These are phyloP conservation scores for Euleptes europaea DNA, from an alignment of 2,113 vertebrate species.

Conservation along the genomic window DNA sequence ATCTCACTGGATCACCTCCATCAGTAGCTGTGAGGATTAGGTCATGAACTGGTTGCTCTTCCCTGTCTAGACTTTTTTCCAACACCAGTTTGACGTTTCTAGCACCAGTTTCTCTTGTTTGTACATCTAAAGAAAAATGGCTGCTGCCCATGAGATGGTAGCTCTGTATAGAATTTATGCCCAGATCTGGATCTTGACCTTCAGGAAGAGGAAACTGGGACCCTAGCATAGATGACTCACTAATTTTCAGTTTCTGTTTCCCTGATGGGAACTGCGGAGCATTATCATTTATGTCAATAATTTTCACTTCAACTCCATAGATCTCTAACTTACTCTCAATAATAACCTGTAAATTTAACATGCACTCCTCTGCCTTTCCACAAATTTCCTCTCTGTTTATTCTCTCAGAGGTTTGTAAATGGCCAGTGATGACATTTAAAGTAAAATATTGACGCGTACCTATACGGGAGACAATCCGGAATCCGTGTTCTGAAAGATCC, in stretches of 20 bases:
- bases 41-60: constrained; percentile 62
- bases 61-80: constrained; percentile 74
- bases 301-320: constrained; percentile 69
- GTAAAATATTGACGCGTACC: constrained; percentile 66
- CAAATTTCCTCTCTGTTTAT: constrained; percentile 80
- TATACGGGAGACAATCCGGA: constrained; percentile 46
- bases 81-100: constrained; percentile 79
- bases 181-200: constrained; percentile 76
- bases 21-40: constrained; percentile 75
- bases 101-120: constrained; percentile 64
- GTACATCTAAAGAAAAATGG: constrained; percentile 73
- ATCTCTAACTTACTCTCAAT: constrained; percentile 77
- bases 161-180: constrained; percentile 71
- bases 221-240: constrained; percentile 77
- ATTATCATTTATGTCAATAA: constrained; percentile 81
- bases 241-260: constrained; percentile 81
- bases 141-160: constrained; percentile 71
- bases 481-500: constrained; percentile 44
- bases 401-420: constrained; percentile 70
- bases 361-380: constrained; percentile 60
- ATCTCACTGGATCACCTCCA: constrained; percentile 76
- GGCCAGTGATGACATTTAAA: constrained; percentile 66
- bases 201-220: constrained; percentile 75
- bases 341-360: constrained; percentile 76
- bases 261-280: constrained; percentile 54